Evolutionary conservation across 2,888 invertebrate species (phyloP), one percentile per base, ranked within the genome.

Genomic region (Stratiomys singularior): DNA sequence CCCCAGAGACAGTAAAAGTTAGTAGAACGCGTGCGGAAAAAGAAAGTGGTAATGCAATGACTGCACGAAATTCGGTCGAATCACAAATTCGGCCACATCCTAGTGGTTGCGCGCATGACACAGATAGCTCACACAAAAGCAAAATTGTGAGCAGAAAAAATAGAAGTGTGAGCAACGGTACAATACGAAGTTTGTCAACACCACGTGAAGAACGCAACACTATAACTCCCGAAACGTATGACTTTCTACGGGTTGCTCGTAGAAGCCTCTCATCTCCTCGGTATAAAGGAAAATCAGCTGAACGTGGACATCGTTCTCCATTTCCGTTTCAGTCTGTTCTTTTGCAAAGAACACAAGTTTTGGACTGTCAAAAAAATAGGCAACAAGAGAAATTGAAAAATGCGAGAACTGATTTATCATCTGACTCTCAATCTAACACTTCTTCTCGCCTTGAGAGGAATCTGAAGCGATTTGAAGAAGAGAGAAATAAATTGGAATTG

Each of bases 171-270:
- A 84, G 84, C 9, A 85, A 84, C 25, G 77, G 83, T 0, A 86
- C 86, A 0, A 89, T 90, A 77, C 82, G 87, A 1, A 86, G 87
- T 82, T 87, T 81, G 0, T 87, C 87, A 1, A 85, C 85, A 79
- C 87, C 87, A 0, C 82, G 87, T 0, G 71, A 78, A 25, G 76
- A 77, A 15, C 83, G 85, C 66, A 84, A 84, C 0, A 84, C 85
- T 76, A 81, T 85, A 0, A 83, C 84, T 21, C 71, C 67, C 11
- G 80, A 81, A 60, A 77, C 84, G 2, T 80, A 81, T n/a, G 83
- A 85, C 58, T 80, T 86, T 9, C 81, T 87, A 4, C 79, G 82
- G 18, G 82, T 81, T 0, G 81, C 67, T 3, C 86, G 86, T 52
- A 83, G 87, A 47, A 87, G 87, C 77, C 80, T 86, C 3, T 87